phyloP scores from a whole-genome alignment of 2,113 vertebrate species.

The Seriola quinqueradiata region DNA sequence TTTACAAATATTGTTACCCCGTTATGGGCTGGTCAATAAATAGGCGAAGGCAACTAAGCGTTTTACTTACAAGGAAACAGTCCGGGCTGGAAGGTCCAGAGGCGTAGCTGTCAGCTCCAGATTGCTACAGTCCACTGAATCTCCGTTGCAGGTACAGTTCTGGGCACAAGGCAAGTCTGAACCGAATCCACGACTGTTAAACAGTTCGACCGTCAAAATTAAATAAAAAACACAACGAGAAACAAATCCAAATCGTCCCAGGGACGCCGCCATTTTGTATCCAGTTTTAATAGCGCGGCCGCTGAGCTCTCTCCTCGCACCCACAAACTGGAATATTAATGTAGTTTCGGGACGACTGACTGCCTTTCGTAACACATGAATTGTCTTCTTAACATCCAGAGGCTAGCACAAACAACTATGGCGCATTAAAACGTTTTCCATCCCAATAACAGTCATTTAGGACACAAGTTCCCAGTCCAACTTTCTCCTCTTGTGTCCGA shows the following conservation, averaged over 20 bases:
- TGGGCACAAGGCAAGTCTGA: conserved; percentile 80
- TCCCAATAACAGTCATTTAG: conserved; percentile 59
- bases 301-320: conserved; percentile 73
- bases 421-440: conserved; percentile 12
- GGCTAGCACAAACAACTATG: not conserved
- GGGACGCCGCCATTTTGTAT: conserved; percentile 95
- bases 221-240: conserved; percentile 77
- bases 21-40: conserved; percentile 69
- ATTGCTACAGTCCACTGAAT: conserved; percentile 88
- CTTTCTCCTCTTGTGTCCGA: conserved; percentile 65
- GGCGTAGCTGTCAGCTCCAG: conserved; percentile 85
- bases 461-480: conserved; percentile 64
- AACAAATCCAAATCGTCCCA: conserved; percentile 82
- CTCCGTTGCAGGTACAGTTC: conserved; percentile 88
- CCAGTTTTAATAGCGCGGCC: conserved; percentile 83
- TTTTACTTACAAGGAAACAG: conserved; percentile 91
- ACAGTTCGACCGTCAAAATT: conserved; percentile 74
- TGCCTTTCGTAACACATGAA: conserved; percentile 47
- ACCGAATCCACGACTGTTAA: conserved; percentile 50
- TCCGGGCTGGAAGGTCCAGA: conserved; percentile 88
- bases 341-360: conserved; percentile 14
- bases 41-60: conserved; percentile 25
- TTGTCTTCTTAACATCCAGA: not conserved
- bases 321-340: conserved; percentile 65
- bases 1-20: conserved; percentile 16